Base-by-base conservation (phyloP, 2,797 vertebrate species). In the Neosilurus mollespiculum region DNA sequence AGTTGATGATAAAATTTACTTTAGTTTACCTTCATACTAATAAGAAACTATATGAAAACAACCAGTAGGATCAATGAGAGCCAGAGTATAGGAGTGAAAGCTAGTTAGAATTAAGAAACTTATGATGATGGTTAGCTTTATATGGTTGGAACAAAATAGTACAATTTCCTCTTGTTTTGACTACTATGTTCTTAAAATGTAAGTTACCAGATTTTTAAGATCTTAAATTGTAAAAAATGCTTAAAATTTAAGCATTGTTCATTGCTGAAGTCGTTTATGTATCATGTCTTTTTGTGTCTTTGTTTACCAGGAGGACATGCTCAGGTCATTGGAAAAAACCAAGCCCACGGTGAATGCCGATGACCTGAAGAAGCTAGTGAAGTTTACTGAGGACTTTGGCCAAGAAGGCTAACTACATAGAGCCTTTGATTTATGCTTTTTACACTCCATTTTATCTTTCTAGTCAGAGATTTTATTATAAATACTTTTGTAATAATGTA, bases 301-400 rank as follows among this genome's bases (percentile, higher is more conserved):
- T 61, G 34, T 51, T 49, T 2, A 43, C 80, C 92, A 99, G 97
- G 1, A 26, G 0, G 96, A 99, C 91, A 99, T 99, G 98, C 87
- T 96, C 82, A 93, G 92, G 69, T 99, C 98, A 0, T 90, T 95
- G 9, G 56, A 92, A 9, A 96, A 64, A 89, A 98, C 95, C 89
- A 98, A 98, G 84, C 97, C 98, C 30, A 98, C 98, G 0, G 97
- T 99, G 89, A 99, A 99, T 20, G 96, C 97, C 49, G 91, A 97
- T 2, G 98, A 99, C 90, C 86, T 99, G 92, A 90, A 94, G 75
- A 98, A 99, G 87, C 91, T 99, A 82, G 95, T 92, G 94, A 96
- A 98, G 91, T 98, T 99, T 89, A 98, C 97, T 75, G 95, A 97
- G 83, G 97, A 98, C 87, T 99, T 99, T 91, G 98, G 98, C 87